Conservation (phyloP, 92 coral and sea anemone species). For the Nematostella vectensis region DNA sequence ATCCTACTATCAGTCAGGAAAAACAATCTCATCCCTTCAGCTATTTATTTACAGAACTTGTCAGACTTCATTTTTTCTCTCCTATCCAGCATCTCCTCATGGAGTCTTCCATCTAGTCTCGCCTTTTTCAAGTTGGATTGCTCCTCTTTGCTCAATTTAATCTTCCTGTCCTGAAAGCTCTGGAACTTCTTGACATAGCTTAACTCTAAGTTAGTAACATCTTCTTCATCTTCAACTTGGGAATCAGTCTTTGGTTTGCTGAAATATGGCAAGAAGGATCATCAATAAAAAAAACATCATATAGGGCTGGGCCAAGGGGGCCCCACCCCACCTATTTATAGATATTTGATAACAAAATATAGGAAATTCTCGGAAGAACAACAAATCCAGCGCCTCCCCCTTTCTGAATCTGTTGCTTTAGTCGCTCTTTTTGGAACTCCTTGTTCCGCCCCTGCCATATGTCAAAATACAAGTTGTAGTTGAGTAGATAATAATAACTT, state of each 20-base stretch:
- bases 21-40: too few species aligned
- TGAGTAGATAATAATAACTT: too few species aligned
- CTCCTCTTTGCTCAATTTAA: slow-evolving; percentile 71
- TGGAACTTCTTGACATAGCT: slow-evolving; percentile 95
- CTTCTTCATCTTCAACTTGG: slow-evolving; percentile 64
- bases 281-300: background rate
- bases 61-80: slow-evolving; percentile 98
- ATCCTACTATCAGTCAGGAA: too few species aligned
- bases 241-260: slow-evolving; percentile 62
- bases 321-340: too few species aligned
- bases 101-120: slow-evolving; percentile 62
- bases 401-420: too few species aligned
- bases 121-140: slow-evolving; percentile 69
- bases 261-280: background rate
- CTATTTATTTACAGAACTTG: slow-evolving; percentile 83
- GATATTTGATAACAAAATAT: too few species aligned
- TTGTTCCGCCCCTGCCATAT: too few species aligned
- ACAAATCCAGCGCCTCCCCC: too few species aligned
- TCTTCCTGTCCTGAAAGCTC: slow-evolving; percentile 88
- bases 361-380: too few species aligned
- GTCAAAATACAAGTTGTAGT: too few species aligned
- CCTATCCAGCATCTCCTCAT: slow-evolving; percentile 85
- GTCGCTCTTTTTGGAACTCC: too few species aligned
- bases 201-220: slow-evolving; percentile 73
- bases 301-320: too few species aligned